Conservation (phyloP, 1,140 invertebrate species). For the Phenacoccus solenopsis region DNA sequence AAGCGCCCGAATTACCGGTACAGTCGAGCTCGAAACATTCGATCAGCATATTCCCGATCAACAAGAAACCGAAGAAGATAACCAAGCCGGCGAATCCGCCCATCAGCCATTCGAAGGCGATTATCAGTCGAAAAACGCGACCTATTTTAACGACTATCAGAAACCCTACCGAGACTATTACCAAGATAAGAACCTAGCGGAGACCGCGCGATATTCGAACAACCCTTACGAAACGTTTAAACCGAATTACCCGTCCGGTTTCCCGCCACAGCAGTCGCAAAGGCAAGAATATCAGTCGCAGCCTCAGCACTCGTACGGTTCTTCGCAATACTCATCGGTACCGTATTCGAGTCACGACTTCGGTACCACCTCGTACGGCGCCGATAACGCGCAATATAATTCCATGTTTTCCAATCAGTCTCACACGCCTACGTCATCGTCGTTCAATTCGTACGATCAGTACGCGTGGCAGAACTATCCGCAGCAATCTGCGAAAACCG, state of each 20-base stretch:
- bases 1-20: background rate
- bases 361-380: background rate
- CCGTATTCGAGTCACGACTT: background rate
- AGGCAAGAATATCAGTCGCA: background rate
- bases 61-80: background rate
- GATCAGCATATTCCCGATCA: background rate
- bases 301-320: background rate
- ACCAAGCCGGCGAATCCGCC: background rate
- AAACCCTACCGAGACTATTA: background rate
- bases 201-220: background rate
- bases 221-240: background rate
- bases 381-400: background rate
- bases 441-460: background rate
- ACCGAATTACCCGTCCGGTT: background rate
- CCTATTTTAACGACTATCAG: background rate
- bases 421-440: background rate
- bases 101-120: background rate
- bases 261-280: background rate
- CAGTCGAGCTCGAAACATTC: background rate
- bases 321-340: background rate
- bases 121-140: background rate
- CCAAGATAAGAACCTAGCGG: background rate
- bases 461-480: background rate
- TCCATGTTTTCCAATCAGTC: background rate
- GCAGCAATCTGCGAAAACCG: background rate